These are phyloP conservation scores for Clarias fuscus DNA, from an alignment of 2,797 vertebrate genomes.

Conservation along the genomic window DNA sequence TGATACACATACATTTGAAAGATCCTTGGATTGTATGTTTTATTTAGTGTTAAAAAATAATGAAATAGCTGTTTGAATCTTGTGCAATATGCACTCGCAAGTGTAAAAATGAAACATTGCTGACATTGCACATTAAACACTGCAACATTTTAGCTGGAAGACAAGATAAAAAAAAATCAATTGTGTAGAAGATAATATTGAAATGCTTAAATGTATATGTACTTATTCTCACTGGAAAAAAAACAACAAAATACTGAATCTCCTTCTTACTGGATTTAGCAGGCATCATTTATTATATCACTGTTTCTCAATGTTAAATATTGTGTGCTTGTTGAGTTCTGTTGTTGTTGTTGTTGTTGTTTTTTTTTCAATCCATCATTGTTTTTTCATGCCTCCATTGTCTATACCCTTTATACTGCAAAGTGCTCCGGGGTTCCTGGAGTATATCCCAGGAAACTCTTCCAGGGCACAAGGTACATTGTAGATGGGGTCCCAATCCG, in stretches of 20 bases:
- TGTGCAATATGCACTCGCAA: not conserved
- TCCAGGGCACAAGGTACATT: no score
- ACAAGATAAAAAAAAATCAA: not conserved
- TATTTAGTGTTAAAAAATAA: slow-evolving; percentile 1
- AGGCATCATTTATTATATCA: not conserved
- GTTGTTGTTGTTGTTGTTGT: not conserved
- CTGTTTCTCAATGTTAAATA: not conserved
- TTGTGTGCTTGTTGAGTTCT: not conserved
- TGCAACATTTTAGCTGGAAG: not conserved
- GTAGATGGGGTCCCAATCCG: no score
- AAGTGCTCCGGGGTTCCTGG: no score
- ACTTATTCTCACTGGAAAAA: not conserved
- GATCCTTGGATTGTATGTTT: not conserved
- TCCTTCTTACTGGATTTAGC: not conserved
- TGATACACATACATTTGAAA: not conserved
- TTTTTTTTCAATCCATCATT: not conserved
- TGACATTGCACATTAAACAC: not conserved
- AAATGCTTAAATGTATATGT: not conserved
- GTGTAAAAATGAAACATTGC: not conserved
- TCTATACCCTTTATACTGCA: no score
- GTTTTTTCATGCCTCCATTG: not conserved
- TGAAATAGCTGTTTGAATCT: not conserved
- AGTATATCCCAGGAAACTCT: no score
- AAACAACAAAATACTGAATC: not conserved
- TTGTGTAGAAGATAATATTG: not conserved